Base-by-base conservation (phyloP, 2,797 vertebrate species). In the Sylvilagus floridanus region DNA sequence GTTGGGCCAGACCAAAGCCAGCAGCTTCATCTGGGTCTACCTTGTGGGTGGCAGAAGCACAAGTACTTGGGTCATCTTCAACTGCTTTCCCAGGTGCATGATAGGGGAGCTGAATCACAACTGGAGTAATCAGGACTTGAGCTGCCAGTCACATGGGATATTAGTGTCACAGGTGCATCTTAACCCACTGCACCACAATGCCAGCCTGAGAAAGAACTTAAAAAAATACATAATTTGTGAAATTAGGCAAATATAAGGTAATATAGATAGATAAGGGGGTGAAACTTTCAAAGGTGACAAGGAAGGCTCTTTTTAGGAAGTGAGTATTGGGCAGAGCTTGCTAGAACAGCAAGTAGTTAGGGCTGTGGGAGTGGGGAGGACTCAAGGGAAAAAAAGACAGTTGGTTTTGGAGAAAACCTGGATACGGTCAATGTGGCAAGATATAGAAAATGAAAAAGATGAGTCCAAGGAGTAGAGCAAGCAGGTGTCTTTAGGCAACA, bases 301-400 rank as follows among this genome's bases (percentile, higher is more conserved):
- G 42, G 13, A 75, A 68, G 60, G 22, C 73, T 90, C 81, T 73
- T 88, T n/a, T 87, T 82, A 60, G n/a, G 30, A 84, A 77, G 24
- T 75, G 17, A 93, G 17, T 50, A 12, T 83, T 22, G 52, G 88
- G 16, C 1, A 90, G 7, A 87, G 26, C 12, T 63, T 66, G 28
- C 78, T 50, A 88, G 28, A 93, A 92, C 7, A 93, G 28, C 89
- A 96, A 86, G 72, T 86, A 86, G 11, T 84, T 81, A 62, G 28
- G n/a, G 17, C 8, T n/a, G 3, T 35, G 4, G 42, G 30, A 32
- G 4, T 65, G 6, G 83, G 35, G 62, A 54, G 12, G 62, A 63
- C 77, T 78, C 54, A 84, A 77, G 42, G 42, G 8, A 47, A 47
- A 35, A 87, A 47, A 69, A 86, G 8, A 26, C 1, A n/a, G 28